Evolutionary conservation across 2,888 invertebrate species (phyloP).

Genomic region (Protonemura montana): DNA sequence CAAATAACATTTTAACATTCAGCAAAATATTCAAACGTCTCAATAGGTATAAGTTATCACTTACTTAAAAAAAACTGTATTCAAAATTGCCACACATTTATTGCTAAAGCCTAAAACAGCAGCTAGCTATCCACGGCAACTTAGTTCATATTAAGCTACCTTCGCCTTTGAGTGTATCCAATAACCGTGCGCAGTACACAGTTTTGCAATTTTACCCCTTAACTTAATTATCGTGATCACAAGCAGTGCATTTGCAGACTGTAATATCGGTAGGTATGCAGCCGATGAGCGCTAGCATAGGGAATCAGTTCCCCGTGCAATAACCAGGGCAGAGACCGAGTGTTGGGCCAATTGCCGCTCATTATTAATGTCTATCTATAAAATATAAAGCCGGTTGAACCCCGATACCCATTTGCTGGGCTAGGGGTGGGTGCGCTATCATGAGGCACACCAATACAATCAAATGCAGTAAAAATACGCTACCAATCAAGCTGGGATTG

Average conservation of each 20-base stretch:
- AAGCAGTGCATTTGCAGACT: neutral
- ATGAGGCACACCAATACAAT: neutral
- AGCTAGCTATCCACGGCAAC: neutral
- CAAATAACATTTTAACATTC: slow-evolving; percentile 2
- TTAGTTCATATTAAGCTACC: neutral
- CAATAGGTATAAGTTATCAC: neutral
- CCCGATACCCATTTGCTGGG: neutral
- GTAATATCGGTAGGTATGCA: neutral
- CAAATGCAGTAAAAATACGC: neutral
- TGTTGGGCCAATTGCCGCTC: slow-evolving; percentile 49
- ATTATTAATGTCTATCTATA: slow-evolving; percentile 50
- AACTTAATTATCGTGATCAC: neutral
- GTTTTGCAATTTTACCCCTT: neutral
- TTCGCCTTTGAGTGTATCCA: neutral
- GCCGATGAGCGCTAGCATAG: neutral
- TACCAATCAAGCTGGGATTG: neutral
- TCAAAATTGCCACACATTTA: neutral
- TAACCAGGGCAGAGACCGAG: neutral
- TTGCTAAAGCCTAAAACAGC: neutral
- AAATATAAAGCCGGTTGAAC: slow-evolving; percentile 25
- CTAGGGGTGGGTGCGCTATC: neutral
- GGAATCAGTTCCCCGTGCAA: neutral
- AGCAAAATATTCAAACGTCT: neutral
- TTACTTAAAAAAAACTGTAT: neutral
- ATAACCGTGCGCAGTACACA: neutral